Percentiles rank a stretch among this genome's conserved stretches.
Conservation (phyloP, 1,140 invertebrate genomes). For the Drosophila ercepeae region DNA sequence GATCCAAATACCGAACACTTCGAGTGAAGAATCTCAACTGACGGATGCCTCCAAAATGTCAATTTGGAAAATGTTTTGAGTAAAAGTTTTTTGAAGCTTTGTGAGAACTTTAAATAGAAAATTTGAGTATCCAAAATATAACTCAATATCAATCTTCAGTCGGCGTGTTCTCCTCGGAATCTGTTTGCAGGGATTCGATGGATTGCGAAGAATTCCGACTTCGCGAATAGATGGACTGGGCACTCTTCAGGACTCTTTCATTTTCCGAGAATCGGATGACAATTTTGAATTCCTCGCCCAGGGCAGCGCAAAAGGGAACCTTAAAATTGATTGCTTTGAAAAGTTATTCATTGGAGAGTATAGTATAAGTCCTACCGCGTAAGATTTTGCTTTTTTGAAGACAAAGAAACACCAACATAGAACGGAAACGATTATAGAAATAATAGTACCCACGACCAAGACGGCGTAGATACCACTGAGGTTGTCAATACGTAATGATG, state of each 20-base stretch:
- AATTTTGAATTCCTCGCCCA: constrained; percentile 90
- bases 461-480: constrained; percentile 90
- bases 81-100: constrained; percentile 61
- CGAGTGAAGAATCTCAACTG: constrained; percentile 53
- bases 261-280: constrained; percentile 84
- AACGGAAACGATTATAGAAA: constrained; percentile 81
- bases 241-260: constrained; percentile 67
- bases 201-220: constrained; percentile 78
- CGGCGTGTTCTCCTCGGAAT: constrained; percentile 60
- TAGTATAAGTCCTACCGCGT: constrained; percentile 45
- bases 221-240: constrained; percentile 73
- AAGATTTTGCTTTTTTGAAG: constrained; percentile 62
- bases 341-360: no score
- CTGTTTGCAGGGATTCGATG: constrained; percentile 72
- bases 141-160: constrained; percentile 37
- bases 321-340: constrained; percentile 65
- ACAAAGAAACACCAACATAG: constrained; percentile 78
- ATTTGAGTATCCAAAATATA: background rate
- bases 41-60: constrained; percentile 44
- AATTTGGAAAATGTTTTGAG: constrained; percentile 58
- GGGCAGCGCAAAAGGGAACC: constrained; percentile 88
- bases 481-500: constrained; percentile 85
- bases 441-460: constrained; percentile 85
- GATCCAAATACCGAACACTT: constrained; percentile 22
- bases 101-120: constrained; percentile 14